Evolutionary conservation across 2,888 invertebrate genomes (phyloP).

Genomic region (Apodemia duryi): DNA sequence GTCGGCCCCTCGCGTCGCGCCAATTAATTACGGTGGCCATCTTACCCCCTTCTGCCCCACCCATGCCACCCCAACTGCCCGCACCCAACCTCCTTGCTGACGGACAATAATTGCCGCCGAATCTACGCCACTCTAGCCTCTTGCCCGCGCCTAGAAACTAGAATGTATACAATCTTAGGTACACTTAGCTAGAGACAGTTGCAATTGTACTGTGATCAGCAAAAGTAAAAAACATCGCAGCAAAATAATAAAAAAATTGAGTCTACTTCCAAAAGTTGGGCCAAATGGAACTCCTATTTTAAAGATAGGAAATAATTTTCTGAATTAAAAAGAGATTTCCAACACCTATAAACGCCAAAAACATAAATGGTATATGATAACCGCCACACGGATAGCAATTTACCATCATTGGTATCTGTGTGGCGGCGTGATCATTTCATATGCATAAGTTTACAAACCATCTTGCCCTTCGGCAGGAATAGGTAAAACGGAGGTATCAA

Average conservation of each 20-base stretch:
- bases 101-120: conserved; percentile 76
- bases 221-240: not conserved
- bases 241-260: not conserved
- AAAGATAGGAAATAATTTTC: not conserved
- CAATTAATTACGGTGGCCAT: conserved; percentile 79
- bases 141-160: conserved; percentile 36
- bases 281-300: too few species aligned
- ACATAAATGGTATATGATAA: too few species aligned
- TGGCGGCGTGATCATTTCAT: too few species aligned
- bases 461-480: too few species aligned
- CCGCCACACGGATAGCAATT: too few species aligned
- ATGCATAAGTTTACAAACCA: too few species aligned
- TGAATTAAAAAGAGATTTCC: too few species aligned
- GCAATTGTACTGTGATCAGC: not conserved
- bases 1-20: conserved; percentile 77
- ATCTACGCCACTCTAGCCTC: conserved; percentile 48
- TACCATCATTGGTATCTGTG: too few species aligned
- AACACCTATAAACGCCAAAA: too few species aligned
- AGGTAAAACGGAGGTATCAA: too few species aligned
- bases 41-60: conserved; percentile 55
- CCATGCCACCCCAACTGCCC: conserved; percentile 35
- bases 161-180: conserved; percentile 1
- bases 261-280: too few species aligned
- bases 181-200: conserved; percentile 11
- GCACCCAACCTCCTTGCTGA: conserved; percentile 47